Percentiles rank a stretch among this genome's conserved stretches.
These are phyloP conservation scores for Cryptomyrus ogoouensis DNA, from an alignment of 2,113 vertebrate species.

Conservation along the genomic window DNA sequence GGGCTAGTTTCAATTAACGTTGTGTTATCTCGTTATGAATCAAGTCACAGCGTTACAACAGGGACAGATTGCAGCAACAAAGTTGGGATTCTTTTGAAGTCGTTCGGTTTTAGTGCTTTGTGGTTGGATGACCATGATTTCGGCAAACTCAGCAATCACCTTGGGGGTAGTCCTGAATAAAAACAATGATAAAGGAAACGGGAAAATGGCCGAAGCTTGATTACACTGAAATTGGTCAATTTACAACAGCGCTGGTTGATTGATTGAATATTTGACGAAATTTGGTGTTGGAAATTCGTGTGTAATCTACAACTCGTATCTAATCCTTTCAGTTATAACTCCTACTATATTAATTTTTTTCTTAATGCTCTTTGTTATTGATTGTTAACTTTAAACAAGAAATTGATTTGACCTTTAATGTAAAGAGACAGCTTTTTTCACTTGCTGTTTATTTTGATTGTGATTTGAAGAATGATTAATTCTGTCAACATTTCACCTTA, in stretches of 20 bases:
- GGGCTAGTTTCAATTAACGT: neutral
- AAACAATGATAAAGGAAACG: conserved; percentile 23
- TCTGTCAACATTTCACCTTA: neutral
- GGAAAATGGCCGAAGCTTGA: conserved; percentile 12
- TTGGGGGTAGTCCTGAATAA: conserved; percentile 25
- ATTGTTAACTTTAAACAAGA: neutral
- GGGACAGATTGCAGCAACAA: neutral
- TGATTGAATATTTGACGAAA: neutral
- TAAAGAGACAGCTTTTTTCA: neutral
- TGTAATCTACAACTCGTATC: neutral
- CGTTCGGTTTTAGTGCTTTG: conserved; percentile 39
- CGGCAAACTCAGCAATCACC: conserved; percentile 35
- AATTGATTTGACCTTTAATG: neutral
- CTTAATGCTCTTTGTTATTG: neutral
- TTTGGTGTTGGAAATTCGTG: neutral
- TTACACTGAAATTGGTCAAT: conserved; percentile 23
- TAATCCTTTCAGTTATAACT: neutral
- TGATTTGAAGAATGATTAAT: neutral
- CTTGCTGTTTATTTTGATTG: neutral
- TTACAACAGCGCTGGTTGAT: neutral
- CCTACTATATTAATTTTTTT: neutral
- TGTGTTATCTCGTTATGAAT: neutral
- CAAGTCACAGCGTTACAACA: neutral
- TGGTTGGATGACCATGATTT: conserved; percentile 42
- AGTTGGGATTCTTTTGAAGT: neutral